phyloP scores from a whole-genome alignment of 2,888 invertebrate genomes.

The Masnerella sp. region DNA sequence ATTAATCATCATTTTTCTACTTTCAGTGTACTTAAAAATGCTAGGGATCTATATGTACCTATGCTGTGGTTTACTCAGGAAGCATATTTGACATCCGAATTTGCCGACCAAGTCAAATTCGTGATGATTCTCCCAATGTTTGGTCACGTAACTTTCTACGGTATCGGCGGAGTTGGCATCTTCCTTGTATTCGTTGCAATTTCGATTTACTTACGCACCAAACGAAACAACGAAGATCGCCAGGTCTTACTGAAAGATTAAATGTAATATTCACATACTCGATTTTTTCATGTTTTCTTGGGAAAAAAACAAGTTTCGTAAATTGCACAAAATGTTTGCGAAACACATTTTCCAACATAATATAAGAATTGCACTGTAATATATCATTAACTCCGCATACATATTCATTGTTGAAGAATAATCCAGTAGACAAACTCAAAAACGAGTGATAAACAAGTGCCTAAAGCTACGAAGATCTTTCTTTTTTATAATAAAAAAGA shows the following conservation, averaged over 20 bases:
- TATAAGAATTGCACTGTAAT: constrained; percentile 15
- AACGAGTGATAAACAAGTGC: constrained; percentile 62
- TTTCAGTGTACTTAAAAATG: constrained; percentile 80
- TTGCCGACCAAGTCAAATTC: constrained; percentile 80
- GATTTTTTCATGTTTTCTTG: too few species aligned
- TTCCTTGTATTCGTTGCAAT: constrained; percentile 74
- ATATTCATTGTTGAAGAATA: constrained; percentile 21
- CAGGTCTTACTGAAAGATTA: constrained; percentile 71
- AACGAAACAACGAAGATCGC: constrained; percentile 72
- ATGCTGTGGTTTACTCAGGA: constrained; percentile 88
- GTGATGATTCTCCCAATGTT: constrained; percentile 79
- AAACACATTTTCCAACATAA: too few species aligned
- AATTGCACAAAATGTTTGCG: too few species aligned
- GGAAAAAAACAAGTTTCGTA: too few species aligned
- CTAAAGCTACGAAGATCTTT: constrained; percentile 41
- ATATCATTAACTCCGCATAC: neutral
- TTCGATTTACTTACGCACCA: constrained; percentile 71
- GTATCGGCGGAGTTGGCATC: constrained; percentile 78
- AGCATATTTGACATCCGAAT: constrained; percentile 80
- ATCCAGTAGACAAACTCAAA: constrained; percentile 23
- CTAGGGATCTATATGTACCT: constrained; percentile 82
- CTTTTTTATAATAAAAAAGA: constrained; percentile 7
- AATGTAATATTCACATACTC: too few species aligned
- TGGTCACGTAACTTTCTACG: constrained; percentile 80
- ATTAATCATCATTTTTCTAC: too few species aligned